These are phyloP conservation scores for Zaprionus bogoriensis DNA, from an alignment of 2,888 invertebrate genomes.

Conservation along the genomic window DNA sequence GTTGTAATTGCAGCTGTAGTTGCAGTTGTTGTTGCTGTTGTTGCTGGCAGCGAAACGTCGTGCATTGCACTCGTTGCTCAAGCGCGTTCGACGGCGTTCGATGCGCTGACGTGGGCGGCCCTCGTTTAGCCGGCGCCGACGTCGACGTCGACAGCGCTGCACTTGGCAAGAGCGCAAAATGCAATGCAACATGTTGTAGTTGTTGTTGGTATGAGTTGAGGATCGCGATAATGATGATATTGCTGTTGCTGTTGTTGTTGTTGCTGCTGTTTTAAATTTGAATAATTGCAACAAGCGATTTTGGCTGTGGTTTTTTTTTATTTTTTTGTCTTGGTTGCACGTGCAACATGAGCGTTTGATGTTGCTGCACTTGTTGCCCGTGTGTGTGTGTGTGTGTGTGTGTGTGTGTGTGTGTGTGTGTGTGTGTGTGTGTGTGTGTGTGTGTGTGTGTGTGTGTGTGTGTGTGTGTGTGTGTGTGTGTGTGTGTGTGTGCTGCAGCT, in stretches of 20 bases:
- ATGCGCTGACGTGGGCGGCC: conserved; percentile 50
- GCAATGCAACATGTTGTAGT: no score
- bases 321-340: conserved; percentile 20
- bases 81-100: no score
- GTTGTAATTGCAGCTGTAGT: conserved; percentile 19
- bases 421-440: conserved; percentile 15
- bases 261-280: conserved; percentile 52
- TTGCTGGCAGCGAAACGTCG: conserved; percentile 46
- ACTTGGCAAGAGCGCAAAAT: conserved; percentile 32
- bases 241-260: conserved; percentile 26
- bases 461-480: not conserved
- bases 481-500: conserved; percentile 38
- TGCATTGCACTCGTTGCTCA: conserved; percentile 67
- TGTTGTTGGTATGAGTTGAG: no score
- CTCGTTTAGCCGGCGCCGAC: conserved; percentile 28
- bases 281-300: conserved; percentile 64
- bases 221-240: conserved; percentile 65
- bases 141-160: conserved; percentile 31
- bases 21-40: conserved; percentile 28
- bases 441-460: conserved; percentile 14
- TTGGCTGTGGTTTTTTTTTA: conserved; percentile 1
- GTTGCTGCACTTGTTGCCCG: conserved; percentile 48
- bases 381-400: not conserved
- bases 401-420: conserved; percentile 13
- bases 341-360: conserved; percentile 49